These are phyloP conservation scores for Volucella inflata DNA, from an alignment of 2,888 invertebrate genomes.

Conservation along the genomic window DNA sequence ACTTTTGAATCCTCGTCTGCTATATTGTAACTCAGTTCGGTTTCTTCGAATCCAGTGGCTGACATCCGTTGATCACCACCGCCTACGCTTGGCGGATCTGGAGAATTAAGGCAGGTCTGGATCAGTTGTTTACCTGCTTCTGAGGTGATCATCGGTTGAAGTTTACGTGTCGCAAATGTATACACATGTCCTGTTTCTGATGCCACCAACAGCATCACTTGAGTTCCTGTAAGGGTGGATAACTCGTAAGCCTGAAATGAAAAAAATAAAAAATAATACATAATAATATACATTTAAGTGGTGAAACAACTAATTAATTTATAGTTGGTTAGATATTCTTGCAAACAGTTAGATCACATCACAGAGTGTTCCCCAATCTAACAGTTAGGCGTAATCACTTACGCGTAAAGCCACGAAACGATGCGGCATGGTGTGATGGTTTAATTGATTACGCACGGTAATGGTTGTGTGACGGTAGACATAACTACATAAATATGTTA, in stretches of 20 bases:
- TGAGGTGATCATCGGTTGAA: conserved; percentile 99
- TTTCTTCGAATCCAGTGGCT: conserved; percentile 99
- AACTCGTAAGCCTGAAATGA: conserved; percentile 97
- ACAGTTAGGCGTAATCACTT: no score
- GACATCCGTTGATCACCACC: conserved; percentile 98
- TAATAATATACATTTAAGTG: conserved; percentile 20
- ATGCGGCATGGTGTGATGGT: conserved; percentile 43
- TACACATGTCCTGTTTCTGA: conserved; percentile 99
- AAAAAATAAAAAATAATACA: conserved; percentile 62
- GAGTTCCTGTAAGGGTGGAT: conserved; percentile 99
- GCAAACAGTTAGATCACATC: conserved; percentile 27
- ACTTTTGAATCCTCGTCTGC: conserved; percentile 98
- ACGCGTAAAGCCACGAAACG: conserved; percentile 20
- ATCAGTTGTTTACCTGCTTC: conserved; percentile 98
- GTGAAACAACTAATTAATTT: conserved; percentile 46
- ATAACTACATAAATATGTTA: no score
- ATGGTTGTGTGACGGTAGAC: conserved; percentile 4
- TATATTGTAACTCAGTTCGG: conserved; percentile 98
- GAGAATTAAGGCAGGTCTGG: conserved; percentile 99
- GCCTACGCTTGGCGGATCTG: conserved; percentile 91
- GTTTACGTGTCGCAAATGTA: conserved; percentile 98
- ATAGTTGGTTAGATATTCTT: conserved; percentile 47
- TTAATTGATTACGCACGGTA: conserved; percentile 59
- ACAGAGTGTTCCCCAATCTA: not conserved
- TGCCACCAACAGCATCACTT: conserved; percentile 99